These are phyloP conservation scores for Osmoderma eremita DNA, from an alignment of 2,888 invertebrate genomes.

Conservation along the genomic window DNA sequence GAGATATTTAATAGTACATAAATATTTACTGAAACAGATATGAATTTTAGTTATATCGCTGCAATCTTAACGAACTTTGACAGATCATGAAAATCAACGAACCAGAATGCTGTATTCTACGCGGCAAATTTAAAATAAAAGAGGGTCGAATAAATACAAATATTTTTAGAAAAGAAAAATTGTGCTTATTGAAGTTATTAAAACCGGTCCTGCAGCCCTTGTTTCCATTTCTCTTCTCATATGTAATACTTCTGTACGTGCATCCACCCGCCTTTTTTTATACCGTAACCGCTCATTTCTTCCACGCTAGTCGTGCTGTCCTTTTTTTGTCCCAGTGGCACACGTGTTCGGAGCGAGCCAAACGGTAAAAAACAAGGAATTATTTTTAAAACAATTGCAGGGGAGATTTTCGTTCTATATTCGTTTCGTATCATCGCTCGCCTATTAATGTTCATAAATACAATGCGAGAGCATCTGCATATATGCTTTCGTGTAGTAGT, in stretches of 20 bases:
- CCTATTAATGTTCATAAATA: constrained; percentile 14
- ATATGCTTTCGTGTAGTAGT: neutral
- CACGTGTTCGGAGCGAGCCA: constrained; percentile 53
- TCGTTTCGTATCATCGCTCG: constrained; percentile 30
- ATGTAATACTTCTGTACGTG: constrained; percentile 35
- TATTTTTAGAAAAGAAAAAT: no score
- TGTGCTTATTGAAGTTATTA: no score
- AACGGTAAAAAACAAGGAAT: constrained; percentile 38
- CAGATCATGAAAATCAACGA: no score
- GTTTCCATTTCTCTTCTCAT: constrained; percentile 37
- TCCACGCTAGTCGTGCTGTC: constrained; percentile 24
- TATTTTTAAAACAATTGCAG: constrained; percentile 38
- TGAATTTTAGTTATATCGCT: no score
- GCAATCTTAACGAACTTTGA: no score
- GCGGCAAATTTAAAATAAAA: no score
- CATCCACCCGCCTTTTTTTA: constrained; percentile 32
- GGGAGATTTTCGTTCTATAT: constrained; percentile 37
- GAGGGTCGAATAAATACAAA: no score
- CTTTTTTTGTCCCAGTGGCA: constrained; percentile 36
- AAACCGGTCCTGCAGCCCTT: constrained; percentile 21
- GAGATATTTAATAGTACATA: no score
- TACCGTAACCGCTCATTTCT: constrained; percentile 30
- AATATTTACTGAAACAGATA: no score
- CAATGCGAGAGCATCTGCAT: neutral
- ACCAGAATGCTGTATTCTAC: no score